Evolutionary conservation across 2,113 vertebrate genomes (phyloP).

Genomic region (Proterorhinus semilunaris): DNA sequence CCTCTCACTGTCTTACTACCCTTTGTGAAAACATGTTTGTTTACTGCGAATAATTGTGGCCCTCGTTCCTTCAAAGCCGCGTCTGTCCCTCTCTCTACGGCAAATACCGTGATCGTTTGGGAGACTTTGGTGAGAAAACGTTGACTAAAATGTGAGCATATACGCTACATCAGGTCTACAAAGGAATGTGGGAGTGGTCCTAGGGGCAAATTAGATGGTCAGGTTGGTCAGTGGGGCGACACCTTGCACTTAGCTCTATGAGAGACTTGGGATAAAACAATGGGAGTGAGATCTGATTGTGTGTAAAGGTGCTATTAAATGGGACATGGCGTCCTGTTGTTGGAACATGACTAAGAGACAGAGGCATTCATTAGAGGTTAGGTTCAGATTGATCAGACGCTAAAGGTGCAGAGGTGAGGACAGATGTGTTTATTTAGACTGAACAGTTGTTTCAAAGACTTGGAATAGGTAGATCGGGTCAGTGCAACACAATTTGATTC

Average conservation of each 20-base stretch:
- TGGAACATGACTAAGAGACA: constrained; percentile 26
- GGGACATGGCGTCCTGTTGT: constrained; percentile 14
- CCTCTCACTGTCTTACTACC: constrained; percentile 60
- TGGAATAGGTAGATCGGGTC: background rate
- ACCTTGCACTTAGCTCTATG: constrained; percentile 61
- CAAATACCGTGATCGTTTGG: constrained; percentile 48
- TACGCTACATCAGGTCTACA: constrained; percentile 16
- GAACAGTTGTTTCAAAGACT: constrained; percentile 10
- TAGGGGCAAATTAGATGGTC: constrained; percentile 37
- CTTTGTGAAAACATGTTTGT: constrained; percentile 54
- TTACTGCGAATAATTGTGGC: constrained; percentile 72
- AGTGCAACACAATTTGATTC: background rate
- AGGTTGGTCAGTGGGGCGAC: constrained; percentile 22
- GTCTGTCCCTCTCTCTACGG: constrained; percentile 30
- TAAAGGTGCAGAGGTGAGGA: constrained; percentile 38
- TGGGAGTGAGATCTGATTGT: constrained; percentile 19
- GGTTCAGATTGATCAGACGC: constrained; percentile 20
- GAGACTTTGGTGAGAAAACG: constrained; percentile 29
- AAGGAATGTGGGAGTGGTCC: constrained; percentile 46
- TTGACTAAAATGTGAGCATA: constrained; percentile 26
- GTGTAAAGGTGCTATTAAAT: constrained; percentile 23
- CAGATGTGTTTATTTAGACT: constrained; percentile 26
- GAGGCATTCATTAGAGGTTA: constrained; percentile 32
- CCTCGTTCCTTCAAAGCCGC: constrained; percentile 65
- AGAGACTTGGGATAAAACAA: constrained; percentile 37